Evolutionary conservation across 2,888 invertebrate species (phyloP).

Genomic region (Hemaris fuciformis): DNA sequence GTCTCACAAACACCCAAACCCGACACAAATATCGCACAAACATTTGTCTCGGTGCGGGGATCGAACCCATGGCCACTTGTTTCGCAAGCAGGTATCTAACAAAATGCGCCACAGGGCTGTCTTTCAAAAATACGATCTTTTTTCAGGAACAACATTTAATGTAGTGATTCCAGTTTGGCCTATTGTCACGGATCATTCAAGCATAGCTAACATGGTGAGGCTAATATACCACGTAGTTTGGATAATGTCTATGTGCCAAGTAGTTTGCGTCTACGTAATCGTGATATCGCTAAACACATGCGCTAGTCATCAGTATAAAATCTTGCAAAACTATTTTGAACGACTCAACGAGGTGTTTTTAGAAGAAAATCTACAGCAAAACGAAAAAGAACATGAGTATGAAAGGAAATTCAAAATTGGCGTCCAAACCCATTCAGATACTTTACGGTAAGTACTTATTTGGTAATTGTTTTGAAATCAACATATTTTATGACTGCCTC

Average conservation of each 20-base stretch:
- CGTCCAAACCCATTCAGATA: conserved; percentile 45
- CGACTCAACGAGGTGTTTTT: conserved; percentile 28
- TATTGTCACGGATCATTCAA: conserved; percentile 34
- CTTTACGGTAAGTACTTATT: conserved; percentile 52
- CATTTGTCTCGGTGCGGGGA: too few species aligned
- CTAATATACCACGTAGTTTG: conserved; percentile 38
- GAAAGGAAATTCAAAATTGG: conserved; percentile 44
- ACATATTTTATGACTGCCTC: too few species aligned
- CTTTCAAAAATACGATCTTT: too few species aligned
- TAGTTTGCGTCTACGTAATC: conserved; percentile 32
- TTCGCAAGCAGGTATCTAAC: too few species aligned
- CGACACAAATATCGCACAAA: too few species aligned
- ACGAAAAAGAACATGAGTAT: conserved; percentile 39
- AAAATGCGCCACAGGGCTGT: too few species aligned
- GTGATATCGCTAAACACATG: conserved; percentile 39
- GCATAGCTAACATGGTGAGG: conserved; percentile 30
- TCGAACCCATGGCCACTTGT: too few species aligned
- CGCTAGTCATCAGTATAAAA: conserved; percentile 38
- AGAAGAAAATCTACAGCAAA: conserved; percentile 26
- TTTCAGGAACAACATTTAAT: conserved; percentile 38
- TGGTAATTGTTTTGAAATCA: conserved; percentile 13
- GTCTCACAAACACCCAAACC: too few species aligned
- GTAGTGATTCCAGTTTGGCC: conserved; percentile 54
- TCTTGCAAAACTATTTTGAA: conserved; percentile 35
- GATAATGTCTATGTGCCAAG: conserved; percentile 41